These are phyloP conservation scores for Gallinago solitaria DNA, from an alignment of 2,797 vertebrate genomes.

Conservation along the genomic window DNA sequence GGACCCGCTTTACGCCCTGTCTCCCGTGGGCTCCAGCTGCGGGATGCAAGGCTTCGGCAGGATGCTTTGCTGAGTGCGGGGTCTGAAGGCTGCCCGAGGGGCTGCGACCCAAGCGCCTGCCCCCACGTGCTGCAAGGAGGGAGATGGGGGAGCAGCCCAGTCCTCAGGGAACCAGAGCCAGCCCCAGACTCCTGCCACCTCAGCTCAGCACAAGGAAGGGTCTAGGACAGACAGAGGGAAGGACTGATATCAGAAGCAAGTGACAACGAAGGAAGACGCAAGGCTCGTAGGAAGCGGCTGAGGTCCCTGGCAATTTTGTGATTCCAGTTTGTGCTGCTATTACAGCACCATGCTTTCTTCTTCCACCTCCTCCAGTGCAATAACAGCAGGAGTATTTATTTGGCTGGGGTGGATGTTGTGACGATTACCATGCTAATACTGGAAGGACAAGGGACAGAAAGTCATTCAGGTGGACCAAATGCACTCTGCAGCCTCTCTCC, in stretches of 20 bases:
- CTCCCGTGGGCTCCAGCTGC: rapidly evolving
- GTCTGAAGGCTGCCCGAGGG: rapidly evolving
- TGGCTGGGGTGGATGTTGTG: rapidly evolving
- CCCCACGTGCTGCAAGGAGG: neutral
- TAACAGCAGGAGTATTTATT: neutral
- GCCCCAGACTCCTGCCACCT: neutral
- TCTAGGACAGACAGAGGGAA: neutral
- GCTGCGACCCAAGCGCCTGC: rapidly evolving
- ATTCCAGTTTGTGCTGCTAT: neutral
- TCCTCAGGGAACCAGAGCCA: rapidly evolving
- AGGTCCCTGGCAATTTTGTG: neutral
- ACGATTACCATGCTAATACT: too few relatives aligned
- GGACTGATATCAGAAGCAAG: neutral
- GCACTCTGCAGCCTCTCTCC: neutral
- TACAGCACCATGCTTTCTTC: neutral
- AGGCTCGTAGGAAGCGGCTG: neutral
- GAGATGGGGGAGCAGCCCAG: neutral
- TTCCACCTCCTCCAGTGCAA: neutral
- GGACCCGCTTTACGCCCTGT: neutral
- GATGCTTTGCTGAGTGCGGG: neutral
- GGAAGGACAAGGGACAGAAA: rapidly evolving
- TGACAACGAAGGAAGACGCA: neutral
- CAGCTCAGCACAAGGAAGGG: neutral
- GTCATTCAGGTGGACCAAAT: neutral
- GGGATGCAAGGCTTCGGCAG: neutral